Conservation (phyloP, 2,888 invertebrate species). For the Ochlodes sylvanus region DNA sequence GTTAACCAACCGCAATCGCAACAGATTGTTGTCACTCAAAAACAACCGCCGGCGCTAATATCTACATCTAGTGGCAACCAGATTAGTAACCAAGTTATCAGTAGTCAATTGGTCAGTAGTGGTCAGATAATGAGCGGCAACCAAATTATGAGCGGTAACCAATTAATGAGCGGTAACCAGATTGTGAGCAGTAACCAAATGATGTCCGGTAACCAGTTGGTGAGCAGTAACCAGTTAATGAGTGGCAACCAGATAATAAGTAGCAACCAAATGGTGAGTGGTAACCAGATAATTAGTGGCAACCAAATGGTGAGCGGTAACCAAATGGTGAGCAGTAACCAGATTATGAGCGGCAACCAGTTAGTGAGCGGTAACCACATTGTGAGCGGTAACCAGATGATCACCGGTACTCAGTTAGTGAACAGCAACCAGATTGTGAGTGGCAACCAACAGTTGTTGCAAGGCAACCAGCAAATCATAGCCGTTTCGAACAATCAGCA, state of each 20-base stretch:
- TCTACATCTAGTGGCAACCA: slow-evolving; percentile 63
- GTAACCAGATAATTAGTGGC: slow-evolving; percentile 56
- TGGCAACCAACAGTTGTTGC: slow-evolving; percentile 60
- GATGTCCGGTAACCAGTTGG: slow-evolving; percentile 50
- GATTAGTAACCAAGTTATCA: slow-evolving; percentile 43
- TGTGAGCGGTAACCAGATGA: slow-evolving; percentile 48
- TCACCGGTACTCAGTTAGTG: slow-evolving; percentile 50
- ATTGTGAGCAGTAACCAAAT: slow-evolving; percentile 48
- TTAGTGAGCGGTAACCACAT: slow-evolving; percentile 51
- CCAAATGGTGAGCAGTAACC: slow-evolving; percentile 50
- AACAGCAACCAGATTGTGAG: slow-evolving; percentile 52
- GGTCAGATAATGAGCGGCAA: slow-evolving; percentile 58
- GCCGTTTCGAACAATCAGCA: slow-evolving; percentile 75
- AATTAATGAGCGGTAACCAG: slow-evolving; percentile 53
- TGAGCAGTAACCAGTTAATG: slow-evolving; percentile 53
- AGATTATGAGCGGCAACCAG: slow-evolving; percentile 55
- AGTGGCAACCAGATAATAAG: slow-evolving; percentile 57
- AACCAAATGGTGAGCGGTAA: slow-evolving; percentile 46
- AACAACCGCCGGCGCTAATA: slow-evolving; percentile 73
- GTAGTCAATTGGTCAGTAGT: slow-evolving; percentile 47
- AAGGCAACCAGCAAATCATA: slow-evolving; percentile 71
- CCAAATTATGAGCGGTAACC: slow-evolving; percentile 59
- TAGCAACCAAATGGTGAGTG: slow-evolving; percentile 57
- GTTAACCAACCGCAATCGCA: slow-evolving; percentile 67
- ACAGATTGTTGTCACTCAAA: slow-evolving; percentile 75